Evolutionary conservation across 2,888 invertebrate genomes (phyloP), one percentile per base, ranked within the genome.

Genomic region (Aporophyla nigra): DNA sequence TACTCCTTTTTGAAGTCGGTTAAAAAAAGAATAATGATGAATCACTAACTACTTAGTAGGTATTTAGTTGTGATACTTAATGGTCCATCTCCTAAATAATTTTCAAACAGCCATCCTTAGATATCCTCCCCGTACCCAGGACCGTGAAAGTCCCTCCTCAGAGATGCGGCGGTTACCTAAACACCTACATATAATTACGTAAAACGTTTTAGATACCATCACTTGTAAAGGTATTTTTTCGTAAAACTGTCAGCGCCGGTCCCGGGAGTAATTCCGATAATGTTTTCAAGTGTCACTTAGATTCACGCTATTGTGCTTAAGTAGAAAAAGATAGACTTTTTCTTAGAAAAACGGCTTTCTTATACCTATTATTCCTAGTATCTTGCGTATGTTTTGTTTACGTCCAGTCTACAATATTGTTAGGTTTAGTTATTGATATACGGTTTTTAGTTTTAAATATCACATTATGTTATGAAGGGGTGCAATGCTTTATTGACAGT

Each of bases 261-360:
- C 86, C 78, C 86, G 2, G 14, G 88, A 65, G 86, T 80, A 80
- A 81, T 83, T 76, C 75, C 71, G 80, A 81, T 88, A 87, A 83
- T 85, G 88, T 86, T 76, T 71, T 87, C 74, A 66, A 68, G 70
- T 87, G 85, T 85, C 87, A 76, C 86, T 83, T 85, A 83, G 66
- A 87, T 85, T 66, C 77, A 61, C 71, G 59, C 63, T 71, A 69
- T 71, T 66, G 69, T 85, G 46, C 74, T 58, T 73, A 75, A 58
- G 69, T 74, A 71, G 7, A 40, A 56, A 66, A 49, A 73, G 40
- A 46, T 59, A 63, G 63, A 71, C 46, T 59, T 53, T 67, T 72
- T 53, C 58, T 76, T 43, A 24, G 49, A 61, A n/a, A 59, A 58
- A 46, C 12, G 7, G 33, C 51, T 51, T 61, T 51, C 27, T 53